Conservation (phyloP, 2,888 invertebrate species). For the Augochlorella aurata region DNA sequence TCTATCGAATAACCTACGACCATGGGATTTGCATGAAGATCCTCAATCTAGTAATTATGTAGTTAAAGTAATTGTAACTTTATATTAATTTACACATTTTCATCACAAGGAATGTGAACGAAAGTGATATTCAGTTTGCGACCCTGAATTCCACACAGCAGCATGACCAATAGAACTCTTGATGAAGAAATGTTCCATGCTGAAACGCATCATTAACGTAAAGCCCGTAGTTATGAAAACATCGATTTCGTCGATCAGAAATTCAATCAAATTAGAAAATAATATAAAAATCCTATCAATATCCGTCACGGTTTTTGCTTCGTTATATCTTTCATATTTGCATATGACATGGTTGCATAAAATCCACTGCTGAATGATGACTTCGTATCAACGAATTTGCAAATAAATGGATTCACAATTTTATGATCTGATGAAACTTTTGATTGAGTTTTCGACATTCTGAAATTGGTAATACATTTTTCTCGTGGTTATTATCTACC, state of each 20-base stretch:
- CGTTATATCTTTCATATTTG: background rate
- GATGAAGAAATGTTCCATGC: background rate
- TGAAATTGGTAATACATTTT: background rate
- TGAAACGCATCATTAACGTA: too few relatives aligned
- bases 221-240: background rate
- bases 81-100: background rate
- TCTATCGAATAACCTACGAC: background rate
- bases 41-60: background rate
- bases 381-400: conserved; percentile 3
- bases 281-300: background rate
- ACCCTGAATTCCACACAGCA: background rate
- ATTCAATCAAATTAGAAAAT: background rate
- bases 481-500: too few relatives aligned
- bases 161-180: background rate
- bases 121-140: background rate
- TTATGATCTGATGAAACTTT: background rate
- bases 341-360: background rate
- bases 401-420: conserved; percentile 1
- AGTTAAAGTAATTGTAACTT: background rate
- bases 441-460: background rate
- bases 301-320: background rate
- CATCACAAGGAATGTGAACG: background rate
- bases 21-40: background rate
- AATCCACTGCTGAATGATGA: background rate
- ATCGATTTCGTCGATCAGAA: background rate